phyloP scores from a whole-genome alignment of 2,888 invertebrate genomes.

The Euproctis similis region DNA sequence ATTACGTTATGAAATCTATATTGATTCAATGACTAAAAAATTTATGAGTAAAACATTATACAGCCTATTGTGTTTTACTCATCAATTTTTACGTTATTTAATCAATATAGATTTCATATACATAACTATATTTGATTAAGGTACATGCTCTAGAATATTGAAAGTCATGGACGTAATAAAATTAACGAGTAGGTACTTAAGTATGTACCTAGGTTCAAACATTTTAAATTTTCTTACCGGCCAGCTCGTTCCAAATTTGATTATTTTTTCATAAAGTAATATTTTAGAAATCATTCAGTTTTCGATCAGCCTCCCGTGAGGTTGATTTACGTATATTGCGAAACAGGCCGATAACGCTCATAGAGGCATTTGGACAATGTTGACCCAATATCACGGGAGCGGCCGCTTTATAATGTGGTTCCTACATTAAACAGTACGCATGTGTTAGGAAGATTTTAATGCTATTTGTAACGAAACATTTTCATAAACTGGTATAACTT shows the following conservation, averaged over 20 bases:
- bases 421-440: conserved; percentile 34
- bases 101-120: no score
- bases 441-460: no score
- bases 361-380: conserved; percentile 49
- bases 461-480: conserved; percentile 20
- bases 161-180: background rate
- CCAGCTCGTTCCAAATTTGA: background rate
- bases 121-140: no score
- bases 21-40: no score
- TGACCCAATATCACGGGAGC: conserved; percentile 40
- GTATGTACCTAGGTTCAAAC: no score
- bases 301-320: conserved; percentile 18
- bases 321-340: conserved; percentile 29
- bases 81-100: no score
- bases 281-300: conserved; percentile 13
- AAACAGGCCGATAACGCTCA: conserved; percentile 29
- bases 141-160: no score
- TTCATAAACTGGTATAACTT: no score
- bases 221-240: background rate
- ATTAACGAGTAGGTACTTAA: no score
- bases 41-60: no score
- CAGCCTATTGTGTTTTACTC: no score
- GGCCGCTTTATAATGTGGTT: conserved; percentile 33
- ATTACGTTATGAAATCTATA: no score
- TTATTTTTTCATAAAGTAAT: background rate